Evolutionary conservation across 2,113 vertebrate species (phyloP), one percentile per base, ranked within the genome.

Genomic region (Istiophorus platypterus): DNA sequence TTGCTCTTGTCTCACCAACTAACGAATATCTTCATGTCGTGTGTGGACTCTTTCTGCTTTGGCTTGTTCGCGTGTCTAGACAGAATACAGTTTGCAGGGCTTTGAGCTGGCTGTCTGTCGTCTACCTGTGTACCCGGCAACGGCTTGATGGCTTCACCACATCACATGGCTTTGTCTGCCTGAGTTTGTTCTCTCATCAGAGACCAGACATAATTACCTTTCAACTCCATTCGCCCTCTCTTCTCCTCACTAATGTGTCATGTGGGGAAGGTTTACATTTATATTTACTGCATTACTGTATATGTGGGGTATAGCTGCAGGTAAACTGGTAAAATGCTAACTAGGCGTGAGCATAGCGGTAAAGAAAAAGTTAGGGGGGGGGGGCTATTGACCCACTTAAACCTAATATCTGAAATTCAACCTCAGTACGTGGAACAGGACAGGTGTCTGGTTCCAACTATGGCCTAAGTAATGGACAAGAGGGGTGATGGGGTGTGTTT

Each of bases 381-480:
- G 51, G 78, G 37, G 45, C 47, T 62, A 73, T 31, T 86, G 86
- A 77, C 57, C 77, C 87, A 80, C 66, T 82, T 88, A 52, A 91
- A 94, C 83, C 63, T 8, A 88, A 94, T 87, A 92, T 88, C 85
- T 88, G 93, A 88, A 92, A 92, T 86, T 39, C 72, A 87, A 85
- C 69, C 92, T 82, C 39, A 54, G 80, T 24, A 59, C 74, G 54
- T 51, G 76, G 85, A 88, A 86, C 87, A 86, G 64, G 69, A 64
- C 71, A 82, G 84, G 90, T 91, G 84, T 91, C 83, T 73, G 45
- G 66, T 93, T 93, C 70, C 84, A 83, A 77, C 87, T 76, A 26
- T 49, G 64, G 72, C 37, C 80, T 78, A 84, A 84, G 69, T 78
- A 86, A 89, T 78, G 75, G 70, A 59, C 41, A 11, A 79, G 62